Percentiles rank a stretch among this genome's conserved stretches.
phyloP scores from a whole-genome alignment of 2,797 vertebrate genomes.

The Fundulus diaphanus region DNA sequence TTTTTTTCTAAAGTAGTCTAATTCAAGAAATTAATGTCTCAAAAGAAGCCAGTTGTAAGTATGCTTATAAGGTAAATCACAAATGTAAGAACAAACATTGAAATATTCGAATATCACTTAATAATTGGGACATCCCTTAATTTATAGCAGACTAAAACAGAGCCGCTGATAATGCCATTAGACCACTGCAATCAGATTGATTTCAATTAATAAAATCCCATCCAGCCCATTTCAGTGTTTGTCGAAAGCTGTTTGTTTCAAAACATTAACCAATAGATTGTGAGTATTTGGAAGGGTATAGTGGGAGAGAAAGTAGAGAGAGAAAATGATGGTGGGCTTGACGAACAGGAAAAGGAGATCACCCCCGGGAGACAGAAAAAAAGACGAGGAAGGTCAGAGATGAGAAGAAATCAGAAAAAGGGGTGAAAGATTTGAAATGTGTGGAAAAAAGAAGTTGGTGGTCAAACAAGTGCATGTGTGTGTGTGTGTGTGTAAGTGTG shows the following conservation, averaged over 20 bases:
- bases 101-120: neutral
- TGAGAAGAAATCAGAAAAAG: slow-evolving; percentile 40
- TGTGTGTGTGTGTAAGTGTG: slow-evolving; percentile 18
- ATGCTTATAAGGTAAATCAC: too few relatives aligned
- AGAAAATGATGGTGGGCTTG: slow-evolving; percentile 51
- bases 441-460: slow-evolving; percentile 20
- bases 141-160: neutral
- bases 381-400: slow-evolving; percentile 60
- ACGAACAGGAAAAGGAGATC: slow-evolving; percentile 26
- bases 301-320: slow-evolving; percentile 66
- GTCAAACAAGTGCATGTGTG: slow-evolving; percentile 13
- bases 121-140: neutral
- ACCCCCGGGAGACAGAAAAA: slow-evolving; percentile 14
- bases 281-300: slow-evolving; percentile 20
- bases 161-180: neutral
- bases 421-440: slow-evolving; percentile 23
- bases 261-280: slow-evolving; percentile 1
- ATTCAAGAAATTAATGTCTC: too few relatives aligned
- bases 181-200: neutral
- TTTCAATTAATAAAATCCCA: slow-evolving; percentile 1
- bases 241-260: slow-evolving; percentile 12
- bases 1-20: neutral
- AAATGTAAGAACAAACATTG: too few relatives aligned
- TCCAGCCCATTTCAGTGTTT: neutral
- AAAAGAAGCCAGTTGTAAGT: too few relatives aligned